Percentiles rank a stretch among this genome's conserved stretches.
Conservation (phyloP, 2,113 vertebrate species). For the pig (Sus scrofa) region DNA sequence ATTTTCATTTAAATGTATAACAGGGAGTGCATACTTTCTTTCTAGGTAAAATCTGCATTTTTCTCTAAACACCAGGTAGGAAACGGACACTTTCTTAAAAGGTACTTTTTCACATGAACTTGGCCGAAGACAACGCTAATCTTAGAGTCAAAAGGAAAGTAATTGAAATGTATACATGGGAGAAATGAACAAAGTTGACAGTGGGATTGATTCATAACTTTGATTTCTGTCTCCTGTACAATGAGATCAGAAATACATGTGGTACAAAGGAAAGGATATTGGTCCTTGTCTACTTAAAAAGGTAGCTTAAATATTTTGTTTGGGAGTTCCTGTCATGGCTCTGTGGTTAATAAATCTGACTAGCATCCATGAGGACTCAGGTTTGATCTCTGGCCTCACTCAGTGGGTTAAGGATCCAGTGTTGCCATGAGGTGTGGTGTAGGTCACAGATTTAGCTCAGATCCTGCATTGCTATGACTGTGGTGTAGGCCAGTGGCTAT, state of each 20-base stretch:
- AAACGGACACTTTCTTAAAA: neutral
- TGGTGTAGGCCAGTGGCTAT: no score
- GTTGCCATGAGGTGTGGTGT: no score
- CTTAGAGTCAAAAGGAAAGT: neutral
- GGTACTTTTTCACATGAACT: neutral
- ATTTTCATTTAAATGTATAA: slow-evolving; percentile 44
- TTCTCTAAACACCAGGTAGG: neutral
- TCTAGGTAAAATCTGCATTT: neutral
- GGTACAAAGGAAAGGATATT: neutral
- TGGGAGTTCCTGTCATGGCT: no score
- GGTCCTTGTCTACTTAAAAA: neutral
- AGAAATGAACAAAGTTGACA: neutral
- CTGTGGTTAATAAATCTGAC: no score
- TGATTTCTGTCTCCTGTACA: neutral
- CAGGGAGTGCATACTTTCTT: neutral
- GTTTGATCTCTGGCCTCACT: no score
- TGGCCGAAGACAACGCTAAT: neutral
- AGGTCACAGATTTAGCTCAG: no score
- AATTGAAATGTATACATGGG: no score
- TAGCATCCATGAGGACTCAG: no score
- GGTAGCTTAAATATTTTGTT: neutral
- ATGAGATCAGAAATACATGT: neutral
- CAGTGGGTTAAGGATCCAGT: no score
- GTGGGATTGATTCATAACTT: no score
- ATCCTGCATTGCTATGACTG: no score